Conservation (phyloP, 2,113 vertebrate species). For the Pionites leucogaster region DNA sequence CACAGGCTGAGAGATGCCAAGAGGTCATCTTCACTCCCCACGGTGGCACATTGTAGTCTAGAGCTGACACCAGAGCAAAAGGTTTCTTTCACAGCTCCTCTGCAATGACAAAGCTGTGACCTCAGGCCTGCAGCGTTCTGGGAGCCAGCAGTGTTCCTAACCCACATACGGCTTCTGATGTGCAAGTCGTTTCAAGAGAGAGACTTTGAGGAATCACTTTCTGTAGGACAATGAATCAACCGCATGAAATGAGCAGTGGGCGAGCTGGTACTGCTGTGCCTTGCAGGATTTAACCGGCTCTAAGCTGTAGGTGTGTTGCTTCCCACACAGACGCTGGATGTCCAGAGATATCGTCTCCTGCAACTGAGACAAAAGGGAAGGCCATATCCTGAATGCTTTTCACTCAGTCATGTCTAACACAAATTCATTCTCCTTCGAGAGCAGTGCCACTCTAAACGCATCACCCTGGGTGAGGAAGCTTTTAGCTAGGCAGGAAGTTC, state of each 20-base stretch:
- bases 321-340: not conserved
- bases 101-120: not conserved
- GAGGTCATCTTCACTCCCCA: not conserved
- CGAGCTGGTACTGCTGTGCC: not conserved
- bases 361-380: not conserved
- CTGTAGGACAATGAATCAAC: not conserved
- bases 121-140: not conserved
- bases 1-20: not conserved
- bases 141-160: not conserved
- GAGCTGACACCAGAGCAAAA: not conserved
- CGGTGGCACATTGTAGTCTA: not conserved
- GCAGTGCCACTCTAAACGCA: not conserved
- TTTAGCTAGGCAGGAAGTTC: not conserved
- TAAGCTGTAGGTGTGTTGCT: not conserved
- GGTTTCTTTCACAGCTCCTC: not conserved
- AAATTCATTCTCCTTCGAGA: not conserved
- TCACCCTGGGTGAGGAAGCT: not conserved
- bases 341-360: not conserved
- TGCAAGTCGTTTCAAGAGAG: not conserved
- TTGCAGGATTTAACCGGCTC: not conserved
- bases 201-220: not conserved
- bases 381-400: accelerated
- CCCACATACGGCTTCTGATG: not conserved
- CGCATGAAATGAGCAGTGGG: accelerated
- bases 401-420: not conserved